phyloP scores from a whole-genome alignment of 1,140 invertebrate species.

The Parasteatoda tepidariorum region DNA sequence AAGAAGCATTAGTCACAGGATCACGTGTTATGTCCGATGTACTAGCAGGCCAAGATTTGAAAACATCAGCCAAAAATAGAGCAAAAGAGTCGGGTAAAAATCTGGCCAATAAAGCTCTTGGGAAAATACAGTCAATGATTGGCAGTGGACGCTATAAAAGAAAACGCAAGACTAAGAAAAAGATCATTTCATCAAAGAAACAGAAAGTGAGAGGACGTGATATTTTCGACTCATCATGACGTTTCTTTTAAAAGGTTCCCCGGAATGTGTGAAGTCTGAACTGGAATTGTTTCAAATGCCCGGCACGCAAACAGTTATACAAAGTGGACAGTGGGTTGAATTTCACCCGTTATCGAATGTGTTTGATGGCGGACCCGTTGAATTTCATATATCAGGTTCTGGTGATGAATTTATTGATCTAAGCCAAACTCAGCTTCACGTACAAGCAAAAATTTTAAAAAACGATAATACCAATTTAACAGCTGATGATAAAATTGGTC shows the following conservation, averaged over 20 bases:
- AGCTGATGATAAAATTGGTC: not conserved
- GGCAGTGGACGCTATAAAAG: constrained; percentile 34
- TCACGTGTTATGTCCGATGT: not conserved
- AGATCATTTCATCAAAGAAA: constrained; percentile 1
- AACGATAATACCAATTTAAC: not conserved
- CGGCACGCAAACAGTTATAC: constrained; percentile 1
- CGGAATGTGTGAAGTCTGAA: constrained; percentile 9
- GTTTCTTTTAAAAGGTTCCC: constrained; percentile 17
- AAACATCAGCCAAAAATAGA: constrained; percentile 7
- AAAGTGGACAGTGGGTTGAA: constrained; percentile 19
- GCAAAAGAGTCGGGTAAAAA: not conserved
- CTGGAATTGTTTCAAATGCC: constrained; percentile 3
- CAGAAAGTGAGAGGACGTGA: not conserved
- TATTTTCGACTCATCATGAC: constrained; percentile 27
- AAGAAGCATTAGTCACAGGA: constrained; percentile 12
- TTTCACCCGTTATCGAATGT: constrained; percentile 8
- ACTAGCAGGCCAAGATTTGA: not conserved
- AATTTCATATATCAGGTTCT: constrained; percentile 11
- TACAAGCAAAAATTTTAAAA: constrained; percentile 8
- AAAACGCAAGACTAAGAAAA: not conserved
- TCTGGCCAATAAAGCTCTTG: not conserved
- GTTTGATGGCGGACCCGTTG: not conserved
- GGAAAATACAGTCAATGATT: not conserved
- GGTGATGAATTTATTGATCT: constrained; percentile 24
- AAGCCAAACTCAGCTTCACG: not conserved